Conservation (phyloP, 2,797 vertebrate genomes). For the Melanotaenia trifasciata region DNA sequence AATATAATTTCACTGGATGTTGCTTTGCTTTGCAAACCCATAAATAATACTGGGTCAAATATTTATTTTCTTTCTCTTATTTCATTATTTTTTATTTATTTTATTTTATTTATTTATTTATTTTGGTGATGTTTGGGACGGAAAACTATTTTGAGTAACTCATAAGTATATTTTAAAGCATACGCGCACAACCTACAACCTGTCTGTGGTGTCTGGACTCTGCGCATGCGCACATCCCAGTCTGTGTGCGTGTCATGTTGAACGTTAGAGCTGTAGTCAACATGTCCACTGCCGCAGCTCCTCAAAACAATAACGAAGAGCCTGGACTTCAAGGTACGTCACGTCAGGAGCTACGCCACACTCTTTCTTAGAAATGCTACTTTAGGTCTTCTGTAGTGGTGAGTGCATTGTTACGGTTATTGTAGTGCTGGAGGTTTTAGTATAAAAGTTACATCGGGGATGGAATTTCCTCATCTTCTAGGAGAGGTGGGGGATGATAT, state of each 20-base stretch:
- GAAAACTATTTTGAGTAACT: not conserved
- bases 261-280: conserved; percentile 75
- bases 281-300: conserved; percentile 85
- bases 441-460: conserved; percentile 72
- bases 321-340: conserved; percentile 83
- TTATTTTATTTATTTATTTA: too few relatives aligned
- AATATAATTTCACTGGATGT: not conserved
- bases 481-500: conserved; percentile 55
- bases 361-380: not conserved
- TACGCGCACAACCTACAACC: not conserved
- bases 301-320: conserved; percentile 85
- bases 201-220: conserved; percentile 13
- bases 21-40: not conserved
- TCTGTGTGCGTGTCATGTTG: conserved; percentile 71
- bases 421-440: conserved; percentile 52
- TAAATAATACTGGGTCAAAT: not conserved
- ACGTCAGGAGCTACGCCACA: not conserved
- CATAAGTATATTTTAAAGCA: not conserved
- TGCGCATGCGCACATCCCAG: conserved; percentile 69
- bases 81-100: too few relatives aligned
- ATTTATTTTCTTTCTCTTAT: too few relatives aligned
- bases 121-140: too few relatives aligned
- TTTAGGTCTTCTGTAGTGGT: not conserved
- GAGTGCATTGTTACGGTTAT: not conserved
- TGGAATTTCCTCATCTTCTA: conserved; percentile 78